These are phyloP conservation scores for Gymnocheta viridis DNA, from an alignment of 2,888 invertebrate genomes.

Conservation along the genomic window DNA sequence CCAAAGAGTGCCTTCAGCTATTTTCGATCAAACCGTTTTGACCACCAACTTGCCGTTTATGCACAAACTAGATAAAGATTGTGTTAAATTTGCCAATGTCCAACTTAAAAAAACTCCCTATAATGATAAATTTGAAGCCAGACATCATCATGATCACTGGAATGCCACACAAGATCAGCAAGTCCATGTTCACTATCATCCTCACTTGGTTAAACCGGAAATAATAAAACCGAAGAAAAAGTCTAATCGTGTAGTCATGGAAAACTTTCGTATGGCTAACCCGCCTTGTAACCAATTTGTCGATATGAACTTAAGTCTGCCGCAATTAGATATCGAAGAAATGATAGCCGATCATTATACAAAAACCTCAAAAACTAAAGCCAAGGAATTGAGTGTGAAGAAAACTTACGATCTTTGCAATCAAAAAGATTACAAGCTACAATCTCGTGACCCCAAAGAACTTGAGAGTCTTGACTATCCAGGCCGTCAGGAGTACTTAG, in stretches of 20 bases:
- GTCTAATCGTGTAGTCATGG: slow-evolving; percentile 65
- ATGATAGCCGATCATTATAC: slow-evolving; percentile 72
- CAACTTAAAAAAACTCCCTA: slow-evolving; percentile 74
- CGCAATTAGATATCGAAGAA: slow-evolving; percentile 72
- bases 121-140: slow-evolving; percentile 75
- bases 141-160: slow-evolving; percentile 81
- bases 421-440: slow-evolving; percentile 74
- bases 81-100: slow-evolving; percentile 74
- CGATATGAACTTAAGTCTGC: slow-evolving; percentile 74
- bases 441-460: slow-evolving; percentile 74
- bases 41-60: slow-evolving; percentile 73
- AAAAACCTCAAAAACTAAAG: neutral
- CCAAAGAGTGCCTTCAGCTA: slow-evolving; percentile 74
- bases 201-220: slow-evolving; percentile 74
- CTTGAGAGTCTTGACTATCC: slow-evolving; percentile 75
- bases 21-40: slow-evolving; percentile 74
- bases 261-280: slow-evolving; percentile 75
- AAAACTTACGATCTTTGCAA: slow-evolving; percentile 71
- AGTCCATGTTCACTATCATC: slow-evolving; percentile 78
- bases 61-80: slow-evolving; percentile 73
- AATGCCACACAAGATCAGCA: slow-evolving; percentile 76
- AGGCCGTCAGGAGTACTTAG: slow-evolving; percentile 76
- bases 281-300: slow-evolving; percentile 75
- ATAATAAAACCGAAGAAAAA: slow-evolving; percentile 69
- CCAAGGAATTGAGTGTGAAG: slow-evolving; percentile 52